Evolutionary conservation across 2,113 vertebrate species (phyloP).

Genomic region (Archilochus colubris): DNA sequence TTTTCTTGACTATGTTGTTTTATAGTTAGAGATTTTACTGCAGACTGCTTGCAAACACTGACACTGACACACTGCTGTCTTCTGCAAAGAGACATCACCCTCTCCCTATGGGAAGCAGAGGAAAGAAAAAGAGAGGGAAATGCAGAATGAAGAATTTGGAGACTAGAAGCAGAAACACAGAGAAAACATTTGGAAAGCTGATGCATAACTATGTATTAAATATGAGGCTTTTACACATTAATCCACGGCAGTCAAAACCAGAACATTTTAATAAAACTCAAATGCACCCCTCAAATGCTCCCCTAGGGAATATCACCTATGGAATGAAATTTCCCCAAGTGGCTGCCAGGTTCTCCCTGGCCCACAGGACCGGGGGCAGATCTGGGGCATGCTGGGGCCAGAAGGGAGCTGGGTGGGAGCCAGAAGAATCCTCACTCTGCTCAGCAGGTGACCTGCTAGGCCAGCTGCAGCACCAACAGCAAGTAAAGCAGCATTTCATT

Average conservation of each 20-base stretch:
- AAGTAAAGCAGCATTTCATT: background rate
- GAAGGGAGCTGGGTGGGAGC: background rate
- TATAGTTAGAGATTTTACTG: background rate
- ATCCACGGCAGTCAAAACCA: background rate
- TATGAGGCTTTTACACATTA: background rate
- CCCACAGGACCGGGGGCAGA: background rate
- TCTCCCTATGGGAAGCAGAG: background rate
- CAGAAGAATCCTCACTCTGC: accelerated
- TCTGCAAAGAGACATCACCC: background rate
- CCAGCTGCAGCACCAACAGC: background rate
- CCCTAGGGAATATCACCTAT: background rate
- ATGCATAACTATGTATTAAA: background rate
- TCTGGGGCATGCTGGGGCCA: background rate
- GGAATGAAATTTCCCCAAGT: background rate
- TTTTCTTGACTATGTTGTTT: background rate
- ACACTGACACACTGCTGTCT: background rate
- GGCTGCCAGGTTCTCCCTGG: background rate
- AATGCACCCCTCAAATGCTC: background rate
- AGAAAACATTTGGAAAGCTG: background rate
- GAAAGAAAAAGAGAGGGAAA: background rate
- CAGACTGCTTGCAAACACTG: background rate
- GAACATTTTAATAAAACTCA: constrained; percentile 48
- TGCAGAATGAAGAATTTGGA: background rate
- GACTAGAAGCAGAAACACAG: background rate
- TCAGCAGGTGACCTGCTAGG: background rate